phyloP scores from a whole-genome alignment of 2,888 invertebrate genomes.

The Napeogenes inachia region DNA sequence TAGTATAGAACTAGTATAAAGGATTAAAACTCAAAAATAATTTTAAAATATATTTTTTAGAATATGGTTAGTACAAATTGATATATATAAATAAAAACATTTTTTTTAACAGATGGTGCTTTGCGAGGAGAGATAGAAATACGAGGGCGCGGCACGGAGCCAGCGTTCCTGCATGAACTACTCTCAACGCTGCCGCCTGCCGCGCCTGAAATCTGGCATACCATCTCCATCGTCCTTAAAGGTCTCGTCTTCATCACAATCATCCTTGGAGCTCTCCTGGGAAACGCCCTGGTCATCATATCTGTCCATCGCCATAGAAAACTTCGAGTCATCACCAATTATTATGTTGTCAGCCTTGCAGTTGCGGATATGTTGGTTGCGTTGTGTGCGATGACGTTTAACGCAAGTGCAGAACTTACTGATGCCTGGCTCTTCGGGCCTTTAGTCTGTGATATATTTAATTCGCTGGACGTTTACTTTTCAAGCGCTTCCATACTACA shows the following conservation, averaged over 20 bases:
- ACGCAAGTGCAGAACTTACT: constrained; percentile 90
- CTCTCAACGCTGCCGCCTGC: constrained; percentile 71
- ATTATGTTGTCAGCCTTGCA: constrained; percentile 96
- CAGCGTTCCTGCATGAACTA: constrained; percentile 65
- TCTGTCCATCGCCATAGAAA: constrained; percentile 89
- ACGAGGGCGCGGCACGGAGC: constrained; percentile 73
- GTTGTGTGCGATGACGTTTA: constrained; percentile 94
- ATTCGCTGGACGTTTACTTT: constrained; percentile 95
- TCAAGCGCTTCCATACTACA: constrained; percentile 95
- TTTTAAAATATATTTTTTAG: too few relatives aligned
- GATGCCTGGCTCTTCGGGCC: constrained; percentile 94
- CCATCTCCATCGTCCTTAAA: constrained; percentile 81
- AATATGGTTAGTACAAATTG: not conserved
- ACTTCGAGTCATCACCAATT: constrained; percentile 93
- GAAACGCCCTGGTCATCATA: constrained; percentile 93
- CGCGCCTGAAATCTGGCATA: constrained; percentile 69
- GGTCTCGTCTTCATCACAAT: constrained; percentile 89
- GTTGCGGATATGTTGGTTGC: constrained; percentile 96
- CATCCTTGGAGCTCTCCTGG: constrained; percentile 92
- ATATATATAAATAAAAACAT: not conserved
- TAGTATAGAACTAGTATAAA: too few relatives aligned
- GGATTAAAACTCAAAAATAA: too few relatives aligned
- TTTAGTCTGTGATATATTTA: constrained; percentile 96
- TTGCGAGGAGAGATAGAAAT: constrained; percentile 67
- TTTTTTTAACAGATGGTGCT: constrained; percentile 57